Conservation (phyloP, 2,888 invertebrate genomes). For the Amphipoea lucens region DNA sequence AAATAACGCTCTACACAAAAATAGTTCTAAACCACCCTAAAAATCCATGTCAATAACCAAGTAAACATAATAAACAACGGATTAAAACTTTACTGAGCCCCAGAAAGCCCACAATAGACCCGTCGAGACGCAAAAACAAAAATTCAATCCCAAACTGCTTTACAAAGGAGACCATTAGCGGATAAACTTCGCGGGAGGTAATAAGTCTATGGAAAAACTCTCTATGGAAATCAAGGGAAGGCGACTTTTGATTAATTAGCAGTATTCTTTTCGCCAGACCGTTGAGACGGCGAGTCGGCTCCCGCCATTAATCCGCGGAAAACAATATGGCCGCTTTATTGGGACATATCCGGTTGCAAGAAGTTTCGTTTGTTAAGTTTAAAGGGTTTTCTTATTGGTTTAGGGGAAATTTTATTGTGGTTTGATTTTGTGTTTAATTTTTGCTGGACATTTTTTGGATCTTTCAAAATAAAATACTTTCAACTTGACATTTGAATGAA, state of each 20-base stretch:
- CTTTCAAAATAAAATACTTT: background rate
- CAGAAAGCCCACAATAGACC: slow-evolving; percentile 72
- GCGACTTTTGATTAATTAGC: slow-evolving; percentile 89
- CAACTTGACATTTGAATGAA: background rate
- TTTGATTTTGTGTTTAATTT: background rate
- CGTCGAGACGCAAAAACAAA: slow-evolving; percentile 79
- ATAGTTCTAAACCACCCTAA: slow-evolving; percentile 22
- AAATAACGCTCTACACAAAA: background rate
- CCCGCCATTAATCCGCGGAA: slow-evolving; percentile 82
- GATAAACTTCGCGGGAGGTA: slow-evolving; percentile 82
- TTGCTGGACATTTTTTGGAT: background rate
- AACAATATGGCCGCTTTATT: slow-evolving; percentile 87
- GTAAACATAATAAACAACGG: slow-evolving; percentile 82
- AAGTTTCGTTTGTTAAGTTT: slow-evolving; percentile 60
- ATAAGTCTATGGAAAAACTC: slow-evolving; percentile 77
- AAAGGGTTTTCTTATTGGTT: slow-evolving; percentile 45
- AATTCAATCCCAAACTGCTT: slow-evolving; percentile 83
- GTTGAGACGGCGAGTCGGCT: slow-evolving; percentile 71
- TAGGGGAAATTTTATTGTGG: background rate
- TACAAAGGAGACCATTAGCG: slow-evolving; percentile 87
- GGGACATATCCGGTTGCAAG: slow-evolving; percentile 83
- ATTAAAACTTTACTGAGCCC: slow-evolving; percentile 76
- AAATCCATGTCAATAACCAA: slow-evolving; percentile 68
- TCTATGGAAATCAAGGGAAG: slow-evolving; percentile 88
- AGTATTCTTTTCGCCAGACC: slow-evolving; percentile 87